phyloP scores from a whole-genome alignment of 2,113 vertebrate species.

The Tragelaphus buxtoni region DNA sequence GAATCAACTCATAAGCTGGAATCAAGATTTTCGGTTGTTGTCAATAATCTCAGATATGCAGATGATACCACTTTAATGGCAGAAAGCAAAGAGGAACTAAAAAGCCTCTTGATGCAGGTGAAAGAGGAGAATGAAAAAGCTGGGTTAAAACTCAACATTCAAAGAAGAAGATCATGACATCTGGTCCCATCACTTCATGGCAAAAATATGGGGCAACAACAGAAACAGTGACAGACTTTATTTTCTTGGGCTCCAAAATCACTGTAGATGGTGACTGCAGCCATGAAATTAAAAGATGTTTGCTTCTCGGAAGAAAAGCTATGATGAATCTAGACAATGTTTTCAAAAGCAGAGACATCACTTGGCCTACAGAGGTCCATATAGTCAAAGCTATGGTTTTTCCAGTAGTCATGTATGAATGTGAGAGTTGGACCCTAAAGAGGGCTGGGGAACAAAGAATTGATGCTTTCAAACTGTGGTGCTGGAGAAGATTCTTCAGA shows the following conservation, averaged over 20 bases:
- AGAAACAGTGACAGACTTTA: background rate
- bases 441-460: background rate
- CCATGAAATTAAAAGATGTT: background rate
- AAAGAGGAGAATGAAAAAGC: background rate
- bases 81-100: background rate
- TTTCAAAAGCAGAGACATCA: background rate
- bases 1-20: background rate
- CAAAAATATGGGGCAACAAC: background rate
- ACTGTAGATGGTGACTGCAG: background rate
- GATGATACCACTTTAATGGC: background rate
- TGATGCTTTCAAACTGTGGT: background rate
- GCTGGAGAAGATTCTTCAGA: background rate
- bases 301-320: background rate
- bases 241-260: background rate
- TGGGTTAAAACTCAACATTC: background rate
- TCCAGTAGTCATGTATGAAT: background rate
- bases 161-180: background rate
- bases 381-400: background rate
- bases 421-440: background rate
- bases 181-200: background rate
- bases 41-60: background rate
- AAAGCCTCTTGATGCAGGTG: background rate
- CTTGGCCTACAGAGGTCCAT: background rate
- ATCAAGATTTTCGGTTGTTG: background rate
- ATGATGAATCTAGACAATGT: background rate